phyloP scores from a whole-genome alignment of 2,797 vertebrate genomes.

The Passerculus sandwichensis region DNA sequence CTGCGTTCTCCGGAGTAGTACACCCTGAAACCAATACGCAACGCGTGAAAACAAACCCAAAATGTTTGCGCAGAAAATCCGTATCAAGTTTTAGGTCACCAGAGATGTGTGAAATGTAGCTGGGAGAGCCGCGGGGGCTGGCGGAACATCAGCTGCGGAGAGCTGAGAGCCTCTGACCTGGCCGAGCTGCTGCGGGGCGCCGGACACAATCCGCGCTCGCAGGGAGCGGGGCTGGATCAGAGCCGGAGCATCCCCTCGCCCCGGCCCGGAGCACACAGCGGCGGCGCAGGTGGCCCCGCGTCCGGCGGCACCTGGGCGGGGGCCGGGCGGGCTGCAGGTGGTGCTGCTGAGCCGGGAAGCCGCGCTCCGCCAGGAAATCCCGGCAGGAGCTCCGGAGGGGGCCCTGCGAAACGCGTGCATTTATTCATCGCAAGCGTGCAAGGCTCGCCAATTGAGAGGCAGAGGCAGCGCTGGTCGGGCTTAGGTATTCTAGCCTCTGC shows the following conservation, averaged over 20 bases:
- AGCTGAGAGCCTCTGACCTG: not conserved
- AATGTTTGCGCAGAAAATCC: not conserved
- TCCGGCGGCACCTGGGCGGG: not conserved
- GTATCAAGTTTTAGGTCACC: not conserved
- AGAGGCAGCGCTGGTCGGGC: constrained; percentile 78
- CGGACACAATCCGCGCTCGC: accelerated
- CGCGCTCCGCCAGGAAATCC: constrained; percentile 59
- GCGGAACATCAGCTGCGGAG: not conserved
- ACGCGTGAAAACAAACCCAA: not conserved
- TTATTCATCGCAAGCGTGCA: constrained; percentile 87
- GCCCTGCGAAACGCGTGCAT: constrained; percentile 89
- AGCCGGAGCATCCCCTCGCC: not conserved
- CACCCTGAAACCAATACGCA: not conserved
- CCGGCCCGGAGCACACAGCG: not conserved
- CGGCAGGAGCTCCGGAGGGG: constrained; percentile 71
- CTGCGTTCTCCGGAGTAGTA: not conserved
- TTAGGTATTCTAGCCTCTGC: constrained; percentile 71
- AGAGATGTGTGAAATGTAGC: not conserved
- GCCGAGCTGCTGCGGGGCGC: not conserved
- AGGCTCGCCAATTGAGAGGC: constrained; percentile 83
- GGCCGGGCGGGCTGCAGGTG: constrained; percentile 74
- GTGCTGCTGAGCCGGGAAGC: constrained; percentile 75
- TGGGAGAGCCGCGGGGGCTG: not conserved
- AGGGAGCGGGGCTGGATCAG: accelerated
- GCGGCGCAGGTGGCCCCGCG: constrained; percentile 1